Evolutionary conservation across 1,140 invertebrate genomes (phyloP).

Genomic region (Eriocheir sinensis): DNA sequence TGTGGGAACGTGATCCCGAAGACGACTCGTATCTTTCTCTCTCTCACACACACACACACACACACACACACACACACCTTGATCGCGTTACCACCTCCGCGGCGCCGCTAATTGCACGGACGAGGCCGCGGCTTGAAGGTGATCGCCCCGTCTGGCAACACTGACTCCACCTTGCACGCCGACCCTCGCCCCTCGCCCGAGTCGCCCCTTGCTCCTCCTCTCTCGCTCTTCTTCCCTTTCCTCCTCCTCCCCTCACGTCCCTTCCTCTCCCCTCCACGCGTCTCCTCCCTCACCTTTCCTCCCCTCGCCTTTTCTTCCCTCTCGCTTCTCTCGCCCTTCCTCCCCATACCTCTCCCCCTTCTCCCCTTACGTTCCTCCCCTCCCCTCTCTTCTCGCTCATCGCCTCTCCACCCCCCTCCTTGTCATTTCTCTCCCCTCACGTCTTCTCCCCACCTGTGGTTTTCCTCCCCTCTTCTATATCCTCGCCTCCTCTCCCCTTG

Average conservation of each 20-base stretch:
- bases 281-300: not conserved
- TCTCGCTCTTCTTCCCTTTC: not conserved
- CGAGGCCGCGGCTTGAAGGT: too few species aligned
- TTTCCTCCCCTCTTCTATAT: not conserved
- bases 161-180: too few species aligned
- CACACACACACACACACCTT: too few species aligned
- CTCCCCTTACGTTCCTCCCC: not conserved
- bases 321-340: too few species aligned
- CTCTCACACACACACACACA: too few species aligned
- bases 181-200: too few species aligned
- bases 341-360: not conserved
- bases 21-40: too few species aligned
- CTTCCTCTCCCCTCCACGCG: not conserved
- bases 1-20: too few species aligned
- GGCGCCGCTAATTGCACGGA: not conserved
- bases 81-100: not conserved
- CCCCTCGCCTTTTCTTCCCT: not conserved
- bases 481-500: not conserved
- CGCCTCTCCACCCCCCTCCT: not conserved
- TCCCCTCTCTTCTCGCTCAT: not conserved
- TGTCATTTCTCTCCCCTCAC: slow-evolving; percentile 33
- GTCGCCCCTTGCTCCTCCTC: not conserved
- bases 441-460: too few species aligned
- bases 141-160: too few species aligned
- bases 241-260: not conserved